Evolutionary conservation across 2,888 invertebrate genomes (phyloP).

Genomic region (Melolontha melolontha): DNA sequence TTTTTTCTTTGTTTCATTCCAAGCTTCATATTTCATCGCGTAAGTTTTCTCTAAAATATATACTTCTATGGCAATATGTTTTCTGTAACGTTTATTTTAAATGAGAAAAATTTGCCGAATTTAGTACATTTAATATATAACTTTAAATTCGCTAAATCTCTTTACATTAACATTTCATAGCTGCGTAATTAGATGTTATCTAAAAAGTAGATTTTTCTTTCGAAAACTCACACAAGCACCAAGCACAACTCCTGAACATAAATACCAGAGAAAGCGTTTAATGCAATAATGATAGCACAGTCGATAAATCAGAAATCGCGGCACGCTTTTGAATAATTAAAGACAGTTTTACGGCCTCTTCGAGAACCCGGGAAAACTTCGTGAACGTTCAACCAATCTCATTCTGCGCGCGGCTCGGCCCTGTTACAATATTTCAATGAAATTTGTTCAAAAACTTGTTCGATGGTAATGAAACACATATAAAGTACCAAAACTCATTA

Average conservation of each 20-base stretch:
- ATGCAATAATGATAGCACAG: not conserved
- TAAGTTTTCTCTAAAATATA: no score
- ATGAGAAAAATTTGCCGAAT: no score
- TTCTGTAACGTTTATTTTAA: no score
- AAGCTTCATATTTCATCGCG: no score
- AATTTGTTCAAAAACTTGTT: conserved; percentile 44
- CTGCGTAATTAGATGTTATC: no score
- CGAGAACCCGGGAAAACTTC: conserved; percentile 5
- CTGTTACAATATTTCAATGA: conserved; percentile 37
- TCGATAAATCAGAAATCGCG: conserved; percentile 39
- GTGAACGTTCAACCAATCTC: not conserved
- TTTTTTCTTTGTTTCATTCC: no score
- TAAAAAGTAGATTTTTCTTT: no score
- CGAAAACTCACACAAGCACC: not conserved
- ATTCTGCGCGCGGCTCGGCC: not conserved
- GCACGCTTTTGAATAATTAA: conserved; percentile 41
- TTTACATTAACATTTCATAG: no score
- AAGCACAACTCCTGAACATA: not conserved
- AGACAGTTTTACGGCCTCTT: conserved; percentile 21
- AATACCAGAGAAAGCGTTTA: not conserved
- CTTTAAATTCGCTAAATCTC: no score
- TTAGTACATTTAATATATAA: no score
- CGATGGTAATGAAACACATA: conserved; percentile 42
- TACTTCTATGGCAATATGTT: no score
- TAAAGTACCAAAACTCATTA: conserved; percentile 43